Conservation (phyloP, 2,888 invertebrate species). For the Macaria liturata region DNA sequence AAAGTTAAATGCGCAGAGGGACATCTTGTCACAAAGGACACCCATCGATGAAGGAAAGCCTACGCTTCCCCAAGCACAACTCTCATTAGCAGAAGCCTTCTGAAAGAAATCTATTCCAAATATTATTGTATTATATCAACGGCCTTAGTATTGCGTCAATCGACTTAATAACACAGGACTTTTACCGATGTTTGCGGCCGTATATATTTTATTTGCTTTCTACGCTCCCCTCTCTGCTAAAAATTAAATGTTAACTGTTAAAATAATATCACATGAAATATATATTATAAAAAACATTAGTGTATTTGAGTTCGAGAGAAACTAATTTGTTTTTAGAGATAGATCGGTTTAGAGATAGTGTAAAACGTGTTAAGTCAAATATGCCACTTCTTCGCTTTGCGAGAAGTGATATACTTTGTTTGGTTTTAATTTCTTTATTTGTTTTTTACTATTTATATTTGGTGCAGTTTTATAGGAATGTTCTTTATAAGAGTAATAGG, state of each 20-base stretch:
- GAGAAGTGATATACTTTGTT: conserved; percentile 42
- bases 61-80: conserved; percentile 56
- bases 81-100: conserved; percentile 65
- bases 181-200: conserved; percentile 73
- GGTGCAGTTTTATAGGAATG: conserved; percentile 56
- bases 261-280: conserved; percentile 49
- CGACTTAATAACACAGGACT: conserved; percentile 44
- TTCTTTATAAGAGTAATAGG: no score
- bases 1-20: conserved; percentile 41
- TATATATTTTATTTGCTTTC: conserved; percentile 69
- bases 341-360: conserved; percentile 48
- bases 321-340: conserved; percentile 41
- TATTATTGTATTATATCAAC: conserved; percentile 22
- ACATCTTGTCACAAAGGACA: conserved; percentile 60
- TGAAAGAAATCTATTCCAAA: conserved; percentile 59
- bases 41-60: conserved; percentile 39
- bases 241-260: conserved; percentile 77
- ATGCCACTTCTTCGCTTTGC: conserved; percentile 40
- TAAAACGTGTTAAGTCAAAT: conserved; percentile 47
- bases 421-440: conserved; percentile 12
- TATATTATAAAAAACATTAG: conserved; percentile 43
- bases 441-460: conserved; percentile 28
- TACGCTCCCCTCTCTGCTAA: conserved; percentile 81
- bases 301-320: conserved; percentile 33
- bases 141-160: conserved; percentile 53